These are phyloP conservation scores for Myathropa florea DNA, from an alignment of 2,888 invertebrate genomes.

Conservation along the genomic window DNA sequence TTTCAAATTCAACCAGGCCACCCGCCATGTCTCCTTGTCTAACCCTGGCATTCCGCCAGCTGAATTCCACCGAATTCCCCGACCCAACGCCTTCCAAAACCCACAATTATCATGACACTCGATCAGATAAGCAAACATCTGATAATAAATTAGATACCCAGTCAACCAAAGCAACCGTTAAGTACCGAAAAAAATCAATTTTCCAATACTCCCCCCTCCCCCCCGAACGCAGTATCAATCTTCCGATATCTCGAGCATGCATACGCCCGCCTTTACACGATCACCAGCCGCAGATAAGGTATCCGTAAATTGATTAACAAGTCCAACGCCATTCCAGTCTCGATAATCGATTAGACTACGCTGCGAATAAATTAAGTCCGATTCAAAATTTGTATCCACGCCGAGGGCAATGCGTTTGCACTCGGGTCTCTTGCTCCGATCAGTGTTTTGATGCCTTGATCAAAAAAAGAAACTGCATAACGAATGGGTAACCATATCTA, in stretches of 20 bases:
- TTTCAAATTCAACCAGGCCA: no score
- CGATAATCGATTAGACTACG: conserved; percentile 60
- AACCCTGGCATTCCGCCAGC: neutral
- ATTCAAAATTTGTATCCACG: neutral
- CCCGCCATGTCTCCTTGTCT: no score
- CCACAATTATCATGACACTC: conserved; percentile 40
- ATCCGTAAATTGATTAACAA: conserved; percentile 67
- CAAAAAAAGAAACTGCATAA: conserved; percentile 12
- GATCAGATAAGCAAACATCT: conserved; percentile 55
- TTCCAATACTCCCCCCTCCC: neutral
- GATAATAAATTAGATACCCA: conserved; percentile 22
- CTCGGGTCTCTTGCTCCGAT: neutral
- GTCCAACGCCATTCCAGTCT: conserved; percentile 54
- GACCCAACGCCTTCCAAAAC: neutral
- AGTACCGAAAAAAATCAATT: conserved; percentile 45
- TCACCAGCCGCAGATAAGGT: conserved; percentile 46
- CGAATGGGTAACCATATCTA: conserved; percentile 20
- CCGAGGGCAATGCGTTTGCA: conserved; percentile 23
- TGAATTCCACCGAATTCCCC: neutral
- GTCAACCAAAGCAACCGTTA: neutral
- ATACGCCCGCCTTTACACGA: conserved; percentile 38
- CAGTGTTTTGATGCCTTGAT: conserved; percentile 37
- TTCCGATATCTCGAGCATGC: conserved; percentile 13
- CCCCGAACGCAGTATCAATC: conserved; percentile 28
- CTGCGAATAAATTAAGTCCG: conserved; percentile 48